phyloP scores from a whole-genome alignment of 1,140 invertebrate genomes.

The Diabrotica undecimpunctata region DNA sequence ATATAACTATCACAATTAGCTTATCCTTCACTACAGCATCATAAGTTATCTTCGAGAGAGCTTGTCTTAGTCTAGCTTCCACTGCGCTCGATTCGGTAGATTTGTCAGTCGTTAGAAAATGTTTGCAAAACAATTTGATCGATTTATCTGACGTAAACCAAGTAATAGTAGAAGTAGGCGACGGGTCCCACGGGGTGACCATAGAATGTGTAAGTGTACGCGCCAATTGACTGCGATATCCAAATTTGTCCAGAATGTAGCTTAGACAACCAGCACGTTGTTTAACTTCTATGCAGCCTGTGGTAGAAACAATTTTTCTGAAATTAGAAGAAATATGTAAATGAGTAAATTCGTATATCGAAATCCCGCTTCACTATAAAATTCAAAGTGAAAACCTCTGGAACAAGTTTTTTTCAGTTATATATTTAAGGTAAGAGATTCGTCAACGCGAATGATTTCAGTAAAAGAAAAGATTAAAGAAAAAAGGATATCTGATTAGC shows the following conservation, averaged over 20 bases:
- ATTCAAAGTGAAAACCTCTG: too few relatives aligned
- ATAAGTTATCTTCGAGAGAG: conserved; percentile 73
- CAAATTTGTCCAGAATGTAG: conserved; percentile 83
- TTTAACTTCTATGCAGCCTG: conserved; percentile 77
- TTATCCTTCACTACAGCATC: conserved; percentile 86
- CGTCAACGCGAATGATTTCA: too few relatives aligned
- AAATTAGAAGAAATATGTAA: conserved; percentile 21
- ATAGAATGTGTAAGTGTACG: conserved; percentile 79
- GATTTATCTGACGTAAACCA: conserved; percentile 66
- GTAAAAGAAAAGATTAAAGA: too few relatives aligned
- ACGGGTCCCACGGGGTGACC: conserved; percentile 64
- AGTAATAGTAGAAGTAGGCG: conserved; percentile 57
- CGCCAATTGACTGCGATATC: conserved; percentile 77
- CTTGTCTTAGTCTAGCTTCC: conserved; percentile 59
- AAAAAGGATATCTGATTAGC: too few relatives aligned
- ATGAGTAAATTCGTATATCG: too few relatives aligned
- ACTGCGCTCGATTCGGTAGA: conserved; percentile 12
- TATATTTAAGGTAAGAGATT: too few relatives aligned
- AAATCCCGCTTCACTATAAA: too few relatives aligned
- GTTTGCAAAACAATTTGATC: conserved; percentile 62
- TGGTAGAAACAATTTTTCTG: conserved; percentile 50
- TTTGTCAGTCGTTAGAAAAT: conserved; percentile 54
- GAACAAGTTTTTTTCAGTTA: background rate
- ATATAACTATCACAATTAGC: conserved; percentile 71
- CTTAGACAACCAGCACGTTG: conserved; percentile 85